Evolutionary conservation across 2,113 vertebrate genomes (phyloP).

Genomic region (Saimiri boliviensis): DNA sequence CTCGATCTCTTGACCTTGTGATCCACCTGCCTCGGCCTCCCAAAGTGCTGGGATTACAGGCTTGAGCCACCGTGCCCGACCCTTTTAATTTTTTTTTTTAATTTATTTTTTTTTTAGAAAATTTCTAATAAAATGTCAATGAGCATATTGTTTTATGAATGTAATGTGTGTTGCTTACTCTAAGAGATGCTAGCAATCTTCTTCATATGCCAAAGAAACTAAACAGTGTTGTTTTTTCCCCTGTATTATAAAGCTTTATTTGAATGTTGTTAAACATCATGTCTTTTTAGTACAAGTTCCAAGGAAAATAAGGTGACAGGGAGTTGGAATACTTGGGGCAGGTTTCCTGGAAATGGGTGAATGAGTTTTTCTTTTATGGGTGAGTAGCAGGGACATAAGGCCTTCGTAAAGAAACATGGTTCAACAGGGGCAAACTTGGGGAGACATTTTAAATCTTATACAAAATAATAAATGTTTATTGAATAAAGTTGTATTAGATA

Average conservation of each 20-base stretch:
- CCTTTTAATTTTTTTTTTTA: no score
- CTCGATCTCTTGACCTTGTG: no score
- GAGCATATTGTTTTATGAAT: neutral
- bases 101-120: no score
- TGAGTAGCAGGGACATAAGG: neutral
- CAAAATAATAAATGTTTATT: neutral
- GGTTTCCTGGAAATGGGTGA: neutral
- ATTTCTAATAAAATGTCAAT: slow-evolving; percentile 4
- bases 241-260: neutral
- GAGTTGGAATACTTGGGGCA: neutral
- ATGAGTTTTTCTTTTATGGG: neutral
- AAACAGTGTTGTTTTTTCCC: neutral
- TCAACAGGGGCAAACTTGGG: neutral
- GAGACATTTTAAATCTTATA: neutral
- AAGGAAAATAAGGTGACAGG: neutral
- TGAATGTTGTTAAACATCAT: neutral
- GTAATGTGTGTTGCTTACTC: neutral
- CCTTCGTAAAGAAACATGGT: neutral
- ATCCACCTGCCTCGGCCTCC: no score
- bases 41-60: no score
- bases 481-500: slow-evolving; percentile 1
- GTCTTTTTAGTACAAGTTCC: neutral
- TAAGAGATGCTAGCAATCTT: neutral
- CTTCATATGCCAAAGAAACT: neutral
- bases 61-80: no score